Evolutionary conservation across 2,797 vertebrate genomes (phyloP).

Genomic region (Poeciliopsis paucimaculata): DNA sequence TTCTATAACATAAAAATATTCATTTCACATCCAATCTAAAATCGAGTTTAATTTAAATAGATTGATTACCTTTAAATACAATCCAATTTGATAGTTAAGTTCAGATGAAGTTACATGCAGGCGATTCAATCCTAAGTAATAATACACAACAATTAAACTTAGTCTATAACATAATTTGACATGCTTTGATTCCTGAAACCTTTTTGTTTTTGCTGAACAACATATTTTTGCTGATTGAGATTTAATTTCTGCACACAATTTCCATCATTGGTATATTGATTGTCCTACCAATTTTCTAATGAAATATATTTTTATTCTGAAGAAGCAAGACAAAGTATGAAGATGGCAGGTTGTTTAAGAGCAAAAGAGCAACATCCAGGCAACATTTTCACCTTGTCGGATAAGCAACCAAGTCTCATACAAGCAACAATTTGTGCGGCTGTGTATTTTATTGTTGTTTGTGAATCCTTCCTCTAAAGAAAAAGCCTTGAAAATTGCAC

Average conservation of each 20-base stretch:
- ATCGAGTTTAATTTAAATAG: neutral
- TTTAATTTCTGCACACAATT: neutral
- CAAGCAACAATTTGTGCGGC: neutral
- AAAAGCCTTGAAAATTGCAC: constrained; percentile 19
- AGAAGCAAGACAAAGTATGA: neutral
- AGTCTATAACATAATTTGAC: neutral
- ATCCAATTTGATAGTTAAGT: neutral
- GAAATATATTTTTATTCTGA: neutral
- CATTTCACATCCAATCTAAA: no score
- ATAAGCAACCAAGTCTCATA: neutral
- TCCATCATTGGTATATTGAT: neutral
- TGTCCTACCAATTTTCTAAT: neutral
- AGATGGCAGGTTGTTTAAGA: neutral
- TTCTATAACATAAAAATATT: no score
- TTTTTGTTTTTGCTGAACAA: no score
- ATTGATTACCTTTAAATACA: neutral
- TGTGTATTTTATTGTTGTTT: neutral
- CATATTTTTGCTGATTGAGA: neutral
- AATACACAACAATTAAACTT: neutral
- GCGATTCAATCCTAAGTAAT: neutral
- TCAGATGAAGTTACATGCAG: neutral
- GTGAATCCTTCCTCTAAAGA: neutral
- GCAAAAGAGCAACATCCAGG: neutral
- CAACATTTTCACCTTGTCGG: neutral
- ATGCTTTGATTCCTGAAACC: neutral